A percentile compares a stretch with the other conserved stretches of the same genome.
Evolutionary conservation across 2,113 vertebrate genomes (phyloP).

Genomic region (Gorsachius goisagi): DNA sequence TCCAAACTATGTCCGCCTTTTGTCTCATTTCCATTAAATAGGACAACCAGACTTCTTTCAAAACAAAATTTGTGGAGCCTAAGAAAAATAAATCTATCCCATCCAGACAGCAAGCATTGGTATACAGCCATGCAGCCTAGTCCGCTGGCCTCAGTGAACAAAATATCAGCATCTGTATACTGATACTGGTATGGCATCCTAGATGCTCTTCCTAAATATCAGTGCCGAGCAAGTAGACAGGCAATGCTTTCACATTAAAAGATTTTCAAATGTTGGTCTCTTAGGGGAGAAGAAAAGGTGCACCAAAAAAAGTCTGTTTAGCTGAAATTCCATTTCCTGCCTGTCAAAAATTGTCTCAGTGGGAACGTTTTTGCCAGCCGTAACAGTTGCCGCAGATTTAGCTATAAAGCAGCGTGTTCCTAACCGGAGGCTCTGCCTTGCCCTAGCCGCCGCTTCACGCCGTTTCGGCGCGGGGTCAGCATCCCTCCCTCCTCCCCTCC

Average conservation of each 20-base stretch:
- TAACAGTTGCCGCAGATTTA: background rate
- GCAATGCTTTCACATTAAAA: background rate
- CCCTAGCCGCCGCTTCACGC: background rate
- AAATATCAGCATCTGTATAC: background rate
- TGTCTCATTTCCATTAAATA: background rate
- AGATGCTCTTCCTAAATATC: background rate
- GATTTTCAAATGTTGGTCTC: background rate
- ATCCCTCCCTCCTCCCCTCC: slow-evolving; percentile 34
- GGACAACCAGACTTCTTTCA: background rate
- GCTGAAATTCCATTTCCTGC: slow-evolving; percentile 24
- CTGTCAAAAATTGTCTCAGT: background rate
- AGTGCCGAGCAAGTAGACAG: background rate
- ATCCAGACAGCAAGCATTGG: background rate
- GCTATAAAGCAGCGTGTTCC: background rate
- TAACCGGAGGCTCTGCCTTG: background rate
- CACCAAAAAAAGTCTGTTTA: background rate
- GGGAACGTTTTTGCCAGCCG: background rate
- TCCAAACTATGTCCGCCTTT: background rate
- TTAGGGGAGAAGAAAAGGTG: background rate
- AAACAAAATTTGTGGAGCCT: background rate
- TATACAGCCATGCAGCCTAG: background rate
- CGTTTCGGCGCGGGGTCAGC: background rate
- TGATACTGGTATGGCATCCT: background rate
- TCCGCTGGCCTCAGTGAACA: background rate
- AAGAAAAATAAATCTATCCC: background rate